These are phyloP conservation scores for Apogon talboti DNA, from an alignment of 2,797 vertebrate species.

Conservation along the genomic window DNA sequence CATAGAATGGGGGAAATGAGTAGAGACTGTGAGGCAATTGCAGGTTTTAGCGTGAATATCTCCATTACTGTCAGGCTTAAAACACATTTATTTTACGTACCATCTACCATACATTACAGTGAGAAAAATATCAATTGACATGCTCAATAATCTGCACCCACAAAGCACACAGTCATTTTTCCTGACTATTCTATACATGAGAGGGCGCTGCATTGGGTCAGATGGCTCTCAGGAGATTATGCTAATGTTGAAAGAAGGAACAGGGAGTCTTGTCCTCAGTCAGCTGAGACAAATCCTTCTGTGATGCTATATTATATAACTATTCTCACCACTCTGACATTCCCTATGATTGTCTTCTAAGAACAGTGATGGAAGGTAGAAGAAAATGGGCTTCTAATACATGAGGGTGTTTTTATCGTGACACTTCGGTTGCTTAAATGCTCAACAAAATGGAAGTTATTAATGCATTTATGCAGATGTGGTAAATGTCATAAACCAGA, in stretches of 20 bases:
- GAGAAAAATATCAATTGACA: slow-evolving; percentile 53
- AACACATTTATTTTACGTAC: slow-evolving; percentile 48
- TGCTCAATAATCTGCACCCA: slow-evolving; percentile 60
- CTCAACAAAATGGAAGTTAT: slow-evolving; percentile 18
- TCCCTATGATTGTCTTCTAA: slow-evolving; percentile 50
- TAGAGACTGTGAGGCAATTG: neutral
- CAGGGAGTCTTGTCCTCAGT: slow-evolving; percentile 67
- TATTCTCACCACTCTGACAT: slow-evolving; percentile 54
- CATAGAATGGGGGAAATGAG: neutral
- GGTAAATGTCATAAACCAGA: too few species aligned
- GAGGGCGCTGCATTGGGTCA: slow-evolving; percentile 62
- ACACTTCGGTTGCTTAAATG: neutral
- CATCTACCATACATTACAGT: slow-evolving; percentile 40
- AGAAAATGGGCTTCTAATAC: slow-evolving; percentile 7
- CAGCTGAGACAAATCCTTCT: slow-evolving; percentile 73
- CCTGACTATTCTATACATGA: slow-evolving; percentile 54
- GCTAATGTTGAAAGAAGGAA: slow-evolving; percentile 69
- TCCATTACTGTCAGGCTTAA: slow-evolving; percentile 44
- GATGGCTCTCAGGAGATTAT: slow-evolving; percentile 74
- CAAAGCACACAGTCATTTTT: slow-evolving; percentile 63
- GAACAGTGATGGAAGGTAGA: slow-evolving; percentile 36
- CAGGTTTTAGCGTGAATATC: slow-evolving; percentile 24
- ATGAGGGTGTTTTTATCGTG: slow-evolving; percentile 19
- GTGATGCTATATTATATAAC: slow-evolving; percentile 64
- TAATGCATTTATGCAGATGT: neutral